Evolutionary conservation across 1,140 invertebrate species (phyloP).

Genomic region (Archegozetes longisetosus): DNA sequence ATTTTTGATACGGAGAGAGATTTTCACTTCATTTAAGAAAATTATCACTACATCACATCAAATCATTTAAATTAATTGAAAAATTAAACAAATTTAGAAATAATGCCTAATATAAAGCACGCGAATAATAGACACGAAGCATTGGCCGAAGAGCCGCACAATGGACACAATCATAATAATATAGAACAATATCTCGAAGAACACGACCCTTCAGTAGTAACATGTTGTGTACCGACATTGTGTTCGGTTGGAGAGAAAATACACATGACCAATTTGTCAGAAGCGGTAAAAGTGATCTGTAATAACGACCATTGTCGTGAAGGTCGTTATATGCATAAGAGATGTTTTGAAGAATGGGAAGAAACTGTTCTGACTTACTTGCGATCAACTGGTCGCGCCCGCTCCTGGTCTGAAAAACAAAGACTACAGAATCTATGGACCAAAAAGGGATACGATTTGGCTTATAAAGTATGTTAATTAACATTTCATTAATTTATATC

Average conservation of each 20-base stretch:
- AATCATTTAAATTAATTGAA: no score
- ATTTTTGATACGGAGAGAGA: no score
- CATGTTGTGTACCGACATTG: conserved; percentile 61
- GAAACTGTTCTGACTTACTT: conserved; percentile 66
- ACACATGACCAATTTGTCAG: conserved; percentile 48
- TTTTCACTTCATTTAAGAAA: no score
- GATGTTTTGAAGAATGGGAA: conserved; percentile 89
- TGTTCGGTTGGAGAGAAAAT: conserved; percentile 47
- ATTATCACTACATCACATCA: no score
- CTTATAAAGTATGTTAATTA: conserved; percentile 63
- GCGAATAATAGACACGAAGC: neutral
- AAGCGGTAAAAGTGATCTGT: conserved; percentile 70
- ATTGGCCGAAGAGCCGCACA: neutral
- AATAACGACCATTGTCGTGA: conserved; percentile 78
- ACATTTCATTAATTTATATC: no score
- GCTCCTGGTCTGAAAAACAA: conserved; percentile 85
- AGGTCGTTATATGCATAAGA: conserved; percentile 82
- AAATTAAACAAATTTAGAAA: no score
- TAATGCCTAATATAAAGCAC: neutral
- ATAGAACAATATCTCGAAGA: conserved; percentile 15
- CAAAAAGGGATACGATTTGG: conserved; percentile 88
- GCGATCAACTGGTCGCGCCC: conserved; percentile 68
- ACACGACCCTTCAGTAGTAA: conserved; percentile 33
- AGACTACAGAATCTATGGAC: conserved; percentile 89
- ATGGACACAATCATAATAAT: neutral